Evolutionary conservation across 2,113 vertebrate species (phyloP).

Genomic region (Connochaetes taurinus): DNA sequence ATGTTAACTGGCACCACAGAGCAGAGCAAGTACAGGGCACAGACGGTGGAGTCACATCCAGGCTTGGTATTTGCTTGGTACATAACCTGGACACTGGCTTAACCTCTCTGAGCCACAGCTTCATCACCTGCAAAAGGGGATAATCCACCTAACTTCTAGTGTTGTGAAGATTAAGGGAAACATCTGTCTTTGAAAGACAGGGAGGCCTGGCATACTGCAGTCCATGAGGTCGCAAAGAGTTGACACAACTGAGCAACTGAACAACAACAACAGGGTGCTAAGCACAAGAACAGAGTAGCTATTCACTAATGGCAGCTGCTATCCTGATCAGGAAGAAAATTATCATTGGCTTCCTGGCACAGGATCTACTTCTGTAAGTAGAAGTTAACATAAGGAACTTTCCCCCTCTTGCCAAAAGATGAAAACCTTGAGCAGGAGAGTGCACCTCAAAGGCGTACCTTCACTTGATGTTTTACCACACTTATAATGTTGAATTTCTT

Average conservation of each 20-base stretch:
- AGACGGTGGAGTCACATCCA: neutral
- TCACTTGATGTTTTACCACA: neutral
- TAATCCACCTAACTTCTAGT: neutral
- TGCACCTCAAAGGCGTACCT: neutral
- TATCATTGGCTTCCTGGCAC: neutral
- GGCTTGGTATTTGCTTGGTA: neutral
- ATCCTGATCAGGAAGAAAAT: neutral
- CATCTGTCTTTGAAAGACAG: neutral
- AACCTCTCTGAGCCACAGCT: constrained; percentile 15
- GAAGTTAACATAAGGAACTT: neutral
- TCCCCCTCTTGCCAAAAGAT: neutral
- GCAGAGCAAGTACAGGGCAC: neutral
- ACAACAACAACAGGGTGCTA: neutral
- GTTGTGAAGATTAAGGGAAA: neutral
- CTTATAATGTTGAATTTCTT: neutral
- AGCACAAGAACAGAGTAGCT: neutral
- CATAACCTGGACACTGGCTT: neutral
- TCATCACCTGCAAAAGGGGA: neutral
- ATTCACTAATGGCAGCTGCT: neutral
- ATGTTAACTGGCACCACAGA: neutral
- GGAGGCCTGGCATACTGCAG: neutral
- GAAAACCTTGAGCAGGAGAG: neutral
- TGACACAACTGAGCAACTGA: neutral
- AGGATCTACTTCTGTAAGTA: neutral
- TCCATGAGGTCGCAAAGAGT: neutral